A percentile compares a stretch with the other conserved stretches of the same genome.
phyloP scores from a whole-genome alignment of 2,888 invertebrate species.

The Chaetogeoica ovagalla region DNA sequence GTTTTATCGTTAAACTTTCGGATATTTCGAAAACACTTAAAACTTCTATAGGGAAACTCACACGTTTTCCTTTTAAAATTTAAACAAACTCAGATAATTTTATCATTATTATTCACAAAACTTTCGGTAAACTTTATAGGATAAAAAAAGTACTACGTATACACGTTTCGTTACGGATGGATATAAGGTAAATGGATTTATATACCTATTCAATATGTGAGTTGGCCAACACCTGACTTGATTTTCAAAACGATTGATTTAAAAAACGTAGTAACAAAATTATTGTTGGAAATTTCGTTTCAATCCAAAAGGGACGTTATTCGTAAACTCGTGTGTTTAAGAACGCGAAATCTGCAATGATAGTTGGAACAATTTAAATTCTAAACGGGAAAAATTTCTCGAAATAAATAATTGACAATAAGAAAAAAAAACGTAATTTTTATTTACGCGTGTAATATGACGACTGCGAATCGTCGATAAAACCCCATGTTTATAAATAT shows the following conservation, averaged over 20 bases:
- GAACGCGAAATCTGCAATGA: too few relatives aligned
- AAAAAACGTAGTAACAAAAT: too few relatives aligned
- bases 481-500: too few relatives aligned
- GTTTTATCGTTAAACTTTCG: background rate
- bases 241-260: conserved; percentile 11
- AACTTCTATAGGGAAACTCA: conserved; percentile 19
- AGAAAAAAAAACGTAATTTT: too few relatives aligned
- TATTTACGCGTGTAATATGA: too few relatives aligned
- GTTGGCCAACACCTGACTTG: conserved; percentile 14
- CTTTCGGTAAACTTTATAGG: conserved; percentile 12
- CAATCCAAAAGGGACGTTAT: too few relatives aligned
- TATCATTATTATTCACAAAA: conserved; percentile 28
- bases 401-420: too few relatives aligned
- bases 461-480: too few relatives aligned
- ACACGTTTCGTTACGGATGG: background rate
- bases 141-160: background rate
- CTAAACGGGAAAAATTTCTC: too few relatives aligned
- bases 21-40: conserved; percentile 21
- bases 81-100: conserved; percentile 9
- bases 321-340: too few relatives aligned
- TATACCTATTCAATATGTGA: conserved; percentile 1
- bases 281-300: too few relatives aligned
- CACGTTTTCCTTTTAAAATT: background rate
- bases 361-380: too few relatives aligned
- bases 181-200: background rate